A percentile compares a stretch with the other conserved stretches of the same genome.
Conservation (phyloP, 2,888 invertebrate species). For the Tyria jacobaeae region DNA sequence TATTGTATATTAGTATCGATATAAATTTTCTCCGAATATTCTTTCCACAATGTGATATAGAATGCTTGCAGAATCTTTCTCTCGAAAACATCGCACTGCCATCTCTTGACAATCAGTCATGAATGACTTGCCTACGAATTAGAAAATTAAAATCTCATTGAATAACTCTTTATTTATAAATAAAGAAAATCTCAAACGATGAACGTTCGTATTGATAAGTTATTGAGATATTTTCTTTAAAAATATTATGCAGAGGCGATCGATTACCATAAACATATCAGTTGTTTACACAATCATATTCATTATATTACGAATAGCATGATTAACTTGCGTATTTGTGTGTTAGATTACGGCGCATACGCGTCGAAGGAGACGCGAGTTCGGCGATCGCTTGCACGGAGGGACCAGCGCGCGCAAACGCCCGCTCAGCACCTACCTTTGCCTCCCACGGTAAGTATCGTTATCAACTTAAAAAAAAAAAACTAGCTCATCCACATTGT, state of each 20-base stretch:
- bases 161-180: constrained; percentile 12
- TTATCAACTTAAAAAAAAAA: no score
- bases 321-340: constrained; percentile 28
- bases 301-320: background rate
- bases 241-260: constrained; percentile 6
- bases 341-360: constrained; percentile 78
- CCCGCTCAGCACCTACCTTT: constrained; percentile 73
- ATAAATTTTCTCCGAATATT: no score
- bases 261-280: constrained; percentile 2
- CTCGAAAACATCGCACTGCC: no score
- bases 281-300: constrained; percentile 8
- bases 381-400: constrained; percentile 71
- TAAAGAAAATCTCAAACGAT: constrained; percentile 4
- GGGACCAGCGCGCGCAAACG: constrained; percentile 74
- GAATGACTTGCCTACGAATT: background rate
- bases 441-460: constrained; percentile 72
- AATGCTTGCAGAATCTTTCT: no score
- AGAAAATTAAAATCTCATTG: constrained; percentile 5
- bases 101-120: background rate
- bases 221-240: constrained; percentile 14
- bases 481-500: background rate
- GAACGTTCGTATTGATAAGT: constrained; percentile 23
- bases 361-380: constrained; percentile 78
- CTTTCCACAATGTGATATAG: no score
- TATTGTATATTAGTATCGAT: no score